phyloP scores from a whole-genome alignment of 2,113 vertebrate species.

The Lampris megalopsis region DNA sequence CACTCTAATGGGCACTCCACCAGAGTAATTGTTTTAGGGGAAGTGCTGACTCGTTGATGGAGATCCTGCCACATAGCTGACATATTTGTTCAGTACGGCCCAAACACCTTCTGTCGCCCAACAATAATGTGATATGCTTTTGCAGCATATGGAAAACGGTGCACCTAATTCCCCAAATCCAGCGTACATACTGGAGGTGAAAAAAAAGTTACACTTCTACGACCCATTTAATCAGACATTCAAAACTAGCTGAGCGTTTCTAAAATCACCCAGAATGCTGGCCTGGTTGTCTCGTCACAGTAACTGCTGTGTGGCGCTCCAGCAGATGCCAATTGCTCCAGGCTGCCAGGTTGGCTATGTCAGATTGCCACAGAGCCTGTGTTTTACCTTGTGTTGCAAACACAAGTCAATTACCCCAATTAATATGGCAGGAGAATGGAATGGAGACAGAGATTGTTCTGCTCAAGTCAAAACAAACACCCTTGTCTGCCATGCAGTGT shows the following conservation, averaged over 20 bases:
- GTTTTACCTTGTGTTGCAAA: conserved; percentile 65
- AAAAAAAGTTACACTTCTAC: conserved; percentile 4
- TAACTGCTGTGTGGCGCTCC: conserved; percentile 51
- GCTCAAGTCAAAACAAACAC: conserved; percentile 70
- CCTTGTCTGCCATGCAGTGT: conserved; percentile 50
- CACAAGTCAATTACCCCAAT: conserved; percentile 72
- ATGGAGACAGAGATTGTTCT: conserved; percentile 76
- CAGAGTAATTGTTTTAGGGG: conserved; percentile 66
- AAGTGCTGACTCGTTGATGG: conserved; percentile 68
- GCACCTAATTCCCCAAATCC: too few species aligned
- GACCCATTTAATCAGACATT: conserved; percentile 55
- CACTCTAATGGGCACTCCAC: conserved; percentile 47
- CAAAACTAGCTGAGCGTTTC: conserved; percentile 45
- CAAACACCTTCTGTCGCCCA: conserved; percentile 21
- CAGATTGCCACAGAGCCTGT: conserved; percentile 50
- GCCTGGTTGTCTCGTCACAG: conserved; percentile 68
- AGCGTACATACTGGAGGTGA: neutral
- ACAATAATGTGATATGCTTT: neutral
- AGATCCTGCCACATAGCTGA: conserved; percentile 52
- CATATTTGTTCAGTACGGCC: conserved; percentile 38
- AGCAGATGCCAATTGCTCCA: conserved; percentile 64
- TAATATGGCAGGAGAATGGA: conserved; percentile 70
- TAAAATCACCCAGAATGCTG: conserved; percentile 69
- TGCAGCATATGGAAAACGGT: too few species aligned
- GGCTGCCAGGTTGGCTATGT: conserved; percentile 70